A percentile compares a stretch with the other conserved stretches of the same genome.
phyloP scores from a whole-genome alignment of 2,797 vertebrate species.

The Sebastes trivittatus region DNA sequence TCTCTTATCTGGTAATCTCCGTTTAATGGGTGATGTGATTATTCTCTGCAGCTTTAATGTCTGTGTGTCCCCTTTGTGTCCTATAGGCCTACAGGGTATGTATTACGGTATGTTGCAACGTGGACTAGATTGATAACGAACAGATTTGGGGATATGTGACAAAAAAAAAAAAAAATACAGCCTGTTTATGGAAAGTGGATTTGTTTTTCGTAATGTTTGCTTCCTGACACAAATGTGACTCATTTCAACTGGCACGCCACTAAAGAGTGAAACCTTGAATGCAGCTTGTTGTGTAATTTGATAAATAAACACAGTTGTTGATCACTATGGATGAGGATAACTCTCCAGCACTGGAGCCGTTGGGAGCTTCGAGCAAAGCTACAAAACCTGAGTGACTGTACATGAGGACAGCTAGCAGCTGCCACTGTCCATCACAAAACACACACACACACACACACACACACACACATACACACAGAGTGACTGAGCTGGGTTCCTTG shows the following conservation, averaged over 20 bases:
- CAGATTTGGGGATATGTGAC: not conserved
- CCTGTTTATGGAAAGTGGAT: not conserved
- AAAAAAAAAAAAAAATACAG: not conserved
- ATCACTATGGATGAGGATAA: not conserved
- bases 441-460: constrained; percentile 17
- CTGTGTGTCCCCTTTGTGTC: not conserved
- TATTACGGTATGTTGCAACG: not conserved
- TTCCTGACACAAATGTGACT: not conserved
- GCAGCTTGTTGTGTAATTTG: not conserved
- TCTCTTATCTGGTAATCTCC: not conserved
- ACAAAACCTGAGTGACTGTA: constrained; percentile 69
- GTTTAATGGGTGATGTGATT: not conserved
- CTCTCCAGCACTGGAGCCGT: constrained; percentile 11
- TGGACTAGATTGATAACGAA: not conserved
- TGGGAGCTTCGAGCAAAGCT: constrained; percentile 34
- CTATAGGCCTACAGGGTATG: not conserved
- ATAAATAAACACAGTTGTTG: constrained; percentile 31
- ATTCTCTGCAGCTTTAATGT: not conserved
- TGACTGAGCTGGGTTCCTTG: constrained; percentile 29
- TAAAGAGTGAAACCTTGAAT: not conserved
- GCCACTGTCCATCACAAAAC: constrained; percentile 83
- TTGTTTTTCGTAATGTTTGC: not conserved
- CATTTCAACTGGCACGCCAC: not conserved
- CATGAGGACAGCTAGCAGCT: constrained; percentile 87
- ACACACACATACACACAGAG: constrained; percentile 24